Conservation (phyloP, 2,888 invertebrate species). For the Micoletzkya japonica region DNA sequence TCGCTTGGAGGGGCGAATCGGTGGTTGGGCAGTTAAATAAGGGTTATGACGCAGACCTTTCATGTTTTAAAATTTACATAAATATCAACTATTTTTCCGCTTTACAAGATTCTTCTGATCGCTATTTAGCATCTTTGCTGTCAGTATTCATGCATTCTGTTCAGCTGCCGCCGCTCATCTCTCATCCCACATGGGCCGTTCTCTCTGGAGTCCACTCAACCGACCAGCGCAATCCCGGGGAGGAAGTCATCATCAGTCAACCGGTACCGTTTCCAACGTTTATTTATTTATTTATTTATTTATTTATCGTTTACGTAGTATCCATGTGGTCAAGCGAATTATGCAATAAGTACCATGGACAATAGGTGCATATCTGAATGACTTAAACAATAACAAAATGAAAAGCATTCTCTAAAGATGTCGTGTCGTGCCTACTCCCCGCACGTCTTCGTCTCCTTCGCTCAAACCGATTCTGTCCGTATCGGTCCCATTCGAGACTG, state of each 20-base stretch:
- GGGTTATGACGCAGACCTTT: too few relatives aligned
- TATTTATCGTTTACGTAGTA: too few relatives aligned
- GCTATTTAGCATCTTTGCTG: too few relatives aligned
- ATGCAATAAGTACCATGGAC: not conserved
- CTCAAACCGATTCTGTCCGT: constrained; percentile 19
- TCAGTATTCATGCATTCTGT: not conserved
- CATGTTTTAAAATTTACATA: too few relatives aligned
- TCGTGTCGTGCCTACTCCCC: constrained; percentile 20
- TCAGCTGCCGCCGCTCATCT: constrained; percentile 24
- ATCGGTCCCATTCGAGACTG: constrained; percentile 19
- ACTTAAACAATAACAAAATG: too few relatives aligned
- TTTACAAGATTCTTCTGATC: too few relatives aligned
- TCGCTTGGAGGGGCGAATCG: too few relatives aligned
- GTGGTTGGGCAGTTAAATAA: too few relatives aligned
- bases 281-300: too few relatives aligned
- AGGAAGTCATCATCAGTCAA: constrained; percentile 3
- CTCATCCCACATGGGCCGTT: constrained; percentile 22
- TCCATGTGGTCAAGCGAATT: too few relatives aligned
- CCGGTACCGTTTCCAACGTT: not conserved
- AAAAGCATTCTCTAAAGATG: not conserved
- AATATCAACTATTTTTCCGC: not conserved
- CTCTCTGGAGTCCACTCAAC: constrained; percentile 5
- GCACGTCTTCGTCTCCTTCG: constrained; percentile 28
- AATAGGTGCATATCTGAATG: too few relatives aligned
- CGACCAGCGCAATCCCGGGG: not conserved